phyloP scores from a whole-genome alignment of 2,888 invertebrate species.

The Thumatha senex region DNA sequence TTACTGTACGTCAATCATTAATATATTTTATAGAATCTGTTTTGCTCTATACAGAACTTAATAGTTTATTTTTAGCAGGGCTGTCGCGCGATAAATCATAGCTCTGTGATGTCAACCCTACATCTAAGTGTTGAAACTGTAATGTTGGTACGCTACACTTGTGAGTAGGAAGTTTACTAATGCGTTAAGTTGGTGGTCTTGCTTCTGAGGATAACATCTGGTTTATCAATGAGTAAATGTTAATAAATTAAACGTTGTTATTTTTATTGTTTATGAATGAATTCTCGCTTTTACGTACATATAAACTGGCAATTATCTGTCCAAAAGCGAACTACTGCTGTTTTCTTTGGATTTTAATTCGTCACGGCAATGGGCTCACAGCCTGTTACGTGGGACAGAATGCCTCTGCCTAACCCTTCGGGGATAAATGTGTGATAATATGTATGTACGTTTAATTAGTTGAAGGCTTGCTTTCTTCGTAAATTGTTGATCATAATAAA shows the following conservation, averaged over 20 bases:
- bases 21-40: neutral
- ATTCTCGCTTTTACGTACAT: too few relatives aligned
- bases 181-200: conserved; percentile 10
- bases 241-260: neutral
- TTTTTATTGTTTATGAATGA: neutral
- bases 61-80: conserved; percentile 10
- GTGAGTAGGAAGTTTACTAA: conserved; percentile 4
- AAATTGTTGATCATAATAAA: too few relatives aligned
- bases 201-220: conserved; percentile 2
- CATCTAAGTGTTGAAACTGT: conserved; percentile 10
- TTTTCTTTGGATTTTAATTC: too few relatives aligned
- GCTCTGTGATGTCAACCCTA: conserved; percentile 6
- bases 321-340: too few relatives aligned
- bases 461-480: too few relatives aligned
- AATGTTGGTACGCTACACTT: conserved; percentile 14
- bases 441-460: too few relatives aligned
- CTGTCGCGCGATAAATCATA: conserved; percentile 12
- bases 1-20: too few relatives aligned
- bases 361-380: too few relatives aligned
- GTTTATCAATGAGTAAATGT: neutral
- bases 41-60: neutral
- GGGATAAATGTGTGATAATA: too few relatives aligned
- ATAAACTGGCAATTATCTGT: too few relatives aligned
- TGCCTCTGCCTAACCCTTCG: too few relatives aligned
- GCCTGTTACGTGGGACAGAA: too few relatives aligned